Base-by-base conservation (phyloP, 2,888 invertebrate genomes). In the Troilus luridus region DNA sequence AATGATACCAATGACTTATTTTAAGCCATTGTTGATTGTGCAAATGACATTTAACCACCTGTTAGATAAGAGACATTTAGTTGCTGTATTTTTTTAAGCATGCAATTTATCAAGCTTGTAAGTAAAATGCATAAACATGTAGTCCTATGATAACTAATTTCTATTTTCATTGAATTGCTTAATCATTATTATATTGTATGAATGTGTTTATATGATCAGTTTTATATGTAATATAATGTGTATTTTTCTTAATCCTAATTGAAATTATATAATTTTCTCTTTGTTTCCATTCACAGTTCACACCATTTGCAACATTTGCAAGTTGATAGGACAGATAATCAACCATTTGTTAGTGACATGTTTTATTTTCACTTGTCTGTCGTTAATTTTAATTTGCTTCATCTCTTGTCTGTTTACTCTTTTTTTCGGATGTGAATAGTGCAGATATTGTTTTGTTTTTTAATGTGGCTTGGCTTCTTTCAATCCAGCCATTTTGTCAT, bases 401-500 rank as follows among this genome's bases (percentile, higher is more conserved):
- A n/a, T 64, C 11, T 64, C 6, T 24, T 24, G n/a, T 64, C 10
- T 9, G 10, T 64, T 2, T n/a, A 10, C 9, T 1, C 24, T 64
- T 24, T 64, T 64, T 64, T n/a, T 64, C 10, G 0, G 9, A 64
- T 10, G 3, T 24, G 12, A 21, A 62, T 21, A 62, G 21, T 64
- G 10, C 0, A 8, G 62, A 62, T 62, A 64, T 64, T 64, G 64
- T 62, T 77, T n/a, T 77, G 77, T 54, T 41, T n/a, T 54, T 67
- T 9, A 8, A 19, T 67, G 12, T 67, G 12, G n/a, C 19, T 19
- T n/a, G 12, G 67, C 27, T 24, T 89, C 77, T 67, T 72, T 88
- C 14, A n/a, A 59, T 56, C 24, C 27, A n/a, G n/a, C 89, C 91
- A 88, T 92, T 92, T 92, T 92, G 92, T 91, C 92, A 92, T 92